These are phyloP conservation scores for Trichoplusia ni DNA, from an alignment of 1,140 invertebrate genomes.

Conservation along the genomic window DNA sequence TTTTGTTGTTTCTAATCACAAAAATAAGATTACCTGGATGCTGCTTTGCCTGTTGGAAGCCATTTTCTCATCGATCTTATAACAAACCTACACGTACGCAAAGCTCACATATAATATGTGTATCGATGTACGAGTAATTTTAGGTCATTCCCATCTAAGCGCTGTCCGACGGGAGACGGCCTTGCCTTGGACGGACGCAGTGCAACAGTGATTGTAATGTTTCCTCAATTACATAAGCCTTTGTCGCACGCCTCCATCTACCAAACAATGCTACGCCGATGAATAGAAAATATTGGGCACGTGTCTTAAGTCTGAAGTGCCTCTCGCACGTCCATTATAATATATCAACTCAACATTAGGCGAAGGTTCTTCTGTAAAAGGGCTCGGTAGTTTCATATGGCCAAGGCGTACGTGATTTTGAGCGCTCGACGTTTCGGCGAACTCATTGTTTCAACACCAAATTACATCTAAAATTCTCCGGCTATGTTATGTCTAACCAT, in stretches of 20 bases:
- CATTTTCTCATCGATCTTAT: conserved; percentile 38
- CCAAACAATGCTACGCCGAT: conserved; percentile 37
- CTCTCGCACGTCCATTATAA: conserved; percentile 27
- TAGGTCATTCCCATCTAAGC: conserved; percentile 63
- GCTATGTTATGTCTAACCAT: conserved; percentile 49
- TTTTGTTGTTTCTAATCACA: conserved; percentile 21
- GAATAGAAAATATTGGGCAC: conserved; percentile 35
- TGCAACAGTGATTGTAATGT: conserved; percentile 2
- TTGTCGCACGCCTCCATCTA: conserved; percentile 28
- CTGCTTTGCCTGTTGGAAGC: conserved; percentile 34
- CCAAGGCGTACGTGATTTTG: conserved; percentile 34
- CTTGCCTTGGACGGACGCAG: conserved; percentile 39
- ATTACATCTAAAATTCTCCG: conserved; percentile 40
- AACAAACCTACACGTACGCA: conserved; percentile 37
- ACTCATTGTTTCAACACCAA: conserved; percentile 46
- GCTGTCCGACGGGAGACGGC: conserved; percentile 43
- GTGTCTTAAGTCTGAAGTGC: conserved; percentile 34
- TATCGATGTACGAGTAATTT: conserved; percentile 49
- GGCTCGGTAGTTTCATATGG: conserved; percentile 33
- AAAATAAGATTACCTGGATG: conserved; percentile 29
- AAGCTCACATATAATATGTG: conserved; percentile 29
- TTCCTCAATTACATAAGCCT: conserved; percentile 43
- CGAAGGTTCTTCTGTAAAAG: conserved; percentile 50
- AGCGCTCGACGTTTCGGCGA: conserved; percentile 39
- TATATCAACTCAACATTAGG: conserved; percentile 30